Conservation (phyloP, 2,113 vertebrate species). For the Rissa tridactyla region DNA sequence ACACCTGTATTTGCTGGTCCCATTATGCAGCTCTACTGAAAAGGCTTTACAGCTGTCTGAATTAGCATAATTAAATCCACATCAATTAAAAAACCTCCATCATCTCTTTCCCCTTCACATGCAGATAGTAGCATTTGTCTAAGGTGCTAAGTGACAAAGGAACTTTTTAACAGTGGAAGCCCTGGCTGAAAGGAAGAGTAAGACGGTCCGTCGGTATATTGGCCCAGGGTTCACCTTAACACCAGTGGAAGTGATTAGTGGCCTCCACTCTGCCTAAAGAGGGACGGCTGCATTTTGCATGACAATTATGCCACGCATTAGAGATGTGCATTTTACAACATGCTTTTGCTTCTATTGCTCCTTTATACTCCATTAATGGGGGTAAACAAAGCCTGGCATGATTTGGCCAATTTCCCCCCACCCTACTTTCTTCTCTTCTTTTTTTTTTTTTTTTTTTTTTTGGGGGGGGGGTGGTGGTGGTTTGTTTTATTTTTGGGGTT, state of each 20-base stretch:
- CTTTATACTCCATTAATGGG: slow-evolving; percentile 71
- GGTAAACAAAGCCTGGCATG: slow-evolving; percentile 80
- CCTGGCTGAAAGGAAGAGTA: slow-evolving; percentile 77
- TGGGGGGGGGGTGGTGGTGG: no score
- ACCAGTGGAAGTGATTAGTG: slow-evolving; percentile 72
- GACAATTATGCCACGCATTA: slow-evolving; percentile 68
- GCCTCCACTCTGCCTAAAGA: slow-evolving; percentile 60
- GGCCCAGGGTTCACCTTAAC: slow-evolving; percentile 80
- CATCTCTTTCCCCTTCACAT: slow-evolving; percentile 85
- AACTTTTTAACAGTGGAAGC: slow-evolving; percentile 76
- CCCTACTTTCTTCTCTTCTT: slow-evolving; percentile 8
- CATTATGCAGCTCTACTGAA: slow-evolving; percentile 75
- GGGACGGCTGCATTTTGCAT: slow-evolving; percentile 75
- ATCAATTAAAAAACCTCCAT: slow-evolving; percentile 91
- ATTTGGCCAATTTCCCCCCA: slow-evolving; percentile 68
- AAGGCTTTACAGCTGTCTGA: slow-evolving; percentile 83
- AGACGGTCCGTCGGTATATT: slow-evolving; percentile 78
- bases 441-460: background rate
- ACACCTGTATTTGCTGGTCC: slow-evolving; percentile 87
- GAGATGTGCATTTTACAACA: slow-evolving; percentile 78
- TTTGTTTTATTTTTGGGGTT: background rate
- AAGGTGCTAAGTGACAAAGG: slow-evolving; percentile 82
- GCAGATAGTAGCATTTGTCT: slow-evolving; percentile 88
- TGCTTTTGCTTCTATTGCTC: slow-evolving; percentile 58
- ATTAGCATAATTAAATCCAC: slow-evolving; percentile 97